phyloP scores from a whole-genome alignment of 2,888 invertebrate species.

The Biston betularia region DNA sequence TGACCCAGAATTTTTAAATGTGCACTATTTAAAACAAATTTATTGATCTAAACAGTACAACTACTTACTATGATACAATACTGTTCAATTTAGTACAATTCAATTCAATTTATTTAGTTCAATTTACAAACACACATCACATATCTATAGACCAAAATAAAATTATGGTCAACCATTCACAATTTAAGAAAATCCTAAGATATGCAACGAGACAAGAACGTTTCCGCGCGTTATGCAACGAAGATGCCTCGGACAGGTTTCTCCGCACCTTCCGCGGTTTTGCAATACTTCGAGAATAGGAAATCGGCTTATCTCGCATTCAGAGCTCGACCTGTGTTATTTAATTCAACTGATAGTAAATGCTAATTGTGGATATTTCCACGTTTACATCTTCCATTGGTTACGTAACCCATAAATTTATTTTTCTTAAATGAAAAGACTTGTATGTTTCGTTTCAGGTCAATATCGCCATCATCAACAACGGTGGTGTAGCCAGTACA shows the following conservation, averaged over 20 bases:
- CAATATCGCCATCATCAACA: too few species aligned
- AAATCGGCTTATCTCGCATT: conserved; percentile 51
- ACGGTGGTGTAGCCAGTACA: too few species aligned
- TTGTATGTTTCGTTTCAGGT: too few species aligned
- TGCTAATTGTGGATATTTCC: conserved; percentile 21
- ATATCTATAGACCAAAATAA: neutral
- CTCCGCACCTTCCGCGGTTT: conserved; percentile 65
- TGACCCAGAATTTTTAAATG: too few species aligned
- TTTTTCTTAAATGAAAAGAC: too few species aligned
- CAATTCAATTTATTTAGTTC: too few species aligned
- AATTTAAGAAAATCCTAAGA: conserved; percentile 20
- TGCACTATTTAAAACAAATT: too few species aligned
- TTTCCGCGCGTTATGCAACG: conserved; percentile 57
- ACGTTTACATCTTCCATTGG: neutral
- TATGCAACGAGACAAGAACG: conserved; percentile 49
- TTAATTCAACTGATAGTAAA: conserved; percentile 20
- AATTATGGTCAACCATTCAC: conserved; percentile 14
- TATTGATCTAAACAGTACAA: too few species aligned
- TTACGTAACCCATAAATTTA: neutral
- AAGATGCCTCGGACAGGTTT: conserved; percentile 55
- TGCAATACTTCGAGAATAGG: conserved; percentile 60
- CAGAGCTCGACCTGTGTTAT: conserved; percentile 30
- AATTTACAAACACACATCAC: too few species aligned
- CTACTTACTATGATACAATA: too few species aligned
- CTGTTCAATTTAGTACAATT: too few species aligned